Base-by-base conservation (phyloP, 35 echinoderm and acorn worm genomes). In the Chiridota heheva region DNA sequence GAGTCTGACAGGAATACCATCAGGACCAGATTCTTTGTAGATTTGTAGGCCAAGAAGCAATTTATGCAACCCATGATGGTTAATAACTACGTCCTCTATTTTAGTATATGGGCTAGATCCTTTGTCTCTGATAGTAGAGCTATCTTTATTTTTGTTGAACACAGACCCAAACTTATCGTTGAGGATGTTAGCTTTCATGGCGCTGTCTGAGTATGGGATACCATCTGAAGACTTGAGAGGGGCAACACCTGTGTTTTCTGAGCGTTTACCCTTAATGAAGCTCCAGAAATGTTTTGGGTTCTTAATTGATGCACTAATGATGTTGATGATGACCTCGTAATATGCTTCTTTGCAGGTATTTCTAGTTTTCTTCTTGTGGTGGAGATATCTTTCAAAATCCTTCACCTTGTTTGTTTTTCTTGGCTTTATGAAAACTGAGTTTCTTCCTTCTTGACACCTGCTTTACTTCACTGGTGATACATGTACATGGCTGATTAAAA, bases 401-500 rank as follows among this genome's bases (percentile, higher is more conserved):
- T 47, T 70, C 12, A 29, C 3, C 25, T 71, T 72, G 22, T 67
- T 18, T 4, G 56, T 70, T 7, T 33, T 15, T 7, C 58, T n/a
- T 15, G 58, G 77, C 77, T 40, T 39, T 62, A 16, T 13, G n/a
- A 44, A 66, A 81, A 39, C 77, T 81, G 20, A 35, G 77, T 48
- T 81, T 81, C 40, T 81, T 81, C 22, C 56, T 28, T 81, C 77
- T 81, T 7, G 77, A 36, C 6, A 81, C 32, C 32, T 59, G 10
- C 32, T 81, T 81, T 36, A 81, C 59, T 34, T 37, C 31, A 12
- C 58, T 81, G 1, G 77, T 81, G 59, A 81, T n/a, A n/a, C n/a
- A n/a, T n/a, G n/a, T 81, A 53, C 77, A 81, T 81, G 59, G 77
- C 44, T 81, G 77, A 40, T 69, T 67, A 22, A 81, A 81, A 32